A percentile compares a stretch with the other conserved stretches of the same genome.
These are phyloP conservation scores for Hafferia zeledoni DNA, from an alignment of 2,797 vertebrate genomes.

Conservation along the genomic window DNA sequence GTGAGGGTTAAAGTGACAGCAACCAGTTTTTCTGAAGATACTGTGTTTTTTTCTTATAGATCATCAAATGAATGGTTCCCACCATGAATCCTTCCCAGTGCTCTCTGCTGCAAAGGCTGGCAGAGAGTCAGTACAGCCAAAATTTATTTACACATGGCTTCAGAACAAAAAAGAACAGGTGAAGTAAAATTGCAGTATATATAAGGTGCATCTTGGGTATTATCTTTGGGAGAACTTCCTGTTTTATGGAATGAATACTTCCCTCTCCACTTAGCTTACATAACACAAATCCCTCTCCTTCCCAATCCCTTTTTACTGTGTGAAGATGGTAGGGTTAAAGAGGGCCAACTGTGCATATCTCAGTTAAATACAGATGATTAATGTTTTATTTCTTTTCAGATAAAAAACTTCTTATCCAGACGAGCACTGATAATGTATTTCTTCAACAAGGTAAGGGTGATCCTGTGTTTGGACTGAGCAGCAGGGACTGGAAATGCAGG, in stretches of 20 bases:
- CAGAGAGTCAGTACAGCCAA: constrained; percentile 76
- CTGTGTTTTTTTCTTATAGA: constrained; percentile 28
- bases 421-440: constrained; percentile 94
- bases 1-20: not conserved
- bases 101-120: constrained; percentile 53
- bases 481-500: not conserved
- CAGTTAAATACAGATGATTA: not conserved
- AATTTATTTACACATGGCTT: constrained; percentile 85
- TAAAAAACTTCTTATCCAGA: constrained; percentile 91
- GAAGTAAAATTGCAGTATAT: not conserved
- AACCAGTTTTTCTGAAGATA: not conserved
- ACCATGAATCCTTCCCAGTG: constrained; percentile 29
- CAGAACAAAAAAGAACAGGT: constrained; percentile 93
- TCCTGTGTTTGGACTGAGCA: not conserved
- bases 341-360: not conserved
- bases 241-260: not conserved
- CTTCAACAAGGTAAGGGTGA: constrained; percentile 93
- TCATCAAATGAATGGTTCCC: constrained; percentile 50
- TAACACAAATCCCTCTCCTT: not conserved
- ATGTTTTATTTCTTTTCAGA: constrained; percentile 76
- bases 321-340: not conserved
- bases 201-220: not conserved
- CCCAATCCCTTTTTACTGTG: not conserved
- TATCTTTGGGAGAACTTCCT: not conserved
- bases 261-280: not conserved